Conservation (phyloP, 2,113 vertebrate species). For the Puffinus mauretanicus region DNA sequence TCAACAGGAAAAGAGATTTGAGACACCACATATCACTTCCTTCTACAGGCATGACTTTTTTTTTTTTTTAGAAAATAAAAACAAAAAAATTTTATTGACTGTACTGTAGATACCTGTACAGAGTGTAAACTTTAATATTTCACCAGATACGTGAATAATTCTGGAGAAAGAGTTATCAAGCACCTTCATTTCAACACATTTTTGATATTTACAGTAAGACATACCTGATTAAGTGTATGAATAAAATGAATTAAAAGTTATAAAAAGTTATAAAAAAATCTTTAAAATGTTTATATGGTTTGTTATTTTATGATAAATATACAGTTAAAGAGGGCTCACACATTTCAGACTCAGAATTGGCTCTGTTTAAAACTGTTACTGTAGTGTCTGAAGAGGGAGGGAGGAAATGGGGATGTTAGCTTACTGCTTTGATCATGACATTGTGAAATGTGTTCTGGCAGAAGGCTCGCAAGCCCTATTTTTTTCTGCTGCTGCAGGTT, state of each 20-base stretch:
- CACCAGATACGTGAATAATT: constrained; percentile 60
- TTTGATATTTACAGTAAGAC: constrained; percentile 62
- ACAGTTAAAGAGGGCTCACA: constrained; percentile 18
- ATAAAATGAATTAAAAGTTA: constrained; percentile 59
- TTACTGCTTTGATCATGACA: neutral
- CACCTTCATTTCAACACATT: constrained; percentile 76
- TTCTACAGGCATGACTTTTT: neutral
- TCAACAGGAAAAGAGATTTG: neutral
- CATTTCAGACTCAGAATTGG: neutral
- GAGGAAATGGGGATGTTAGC: neutral
- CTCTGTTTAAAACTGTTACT: constrained; percentile 5
- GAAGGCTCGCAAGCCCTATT: neutral
- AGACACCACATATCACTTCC: neutral
- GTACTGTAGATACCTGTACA: constrained; percentile 63
- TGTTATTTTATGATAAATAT: constrained; percentile 70
- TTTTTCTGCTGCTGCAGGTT: neutral
- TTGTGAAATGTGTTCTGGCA: neutral
- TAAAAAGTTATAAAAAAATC: constrained; percentile 48
- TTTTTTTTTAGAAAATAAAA: constrained; percentile 61
- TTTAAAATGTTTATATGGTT: constrained; percentile 56
- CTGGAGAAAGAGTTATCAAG: constrained; percentile 71
- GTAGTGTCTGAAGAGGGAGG: neutral
- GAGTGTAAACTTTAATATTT: constrained; percentile 75
- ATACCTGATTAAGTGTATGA: constrained; percentile 55
- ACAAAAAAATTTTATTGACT: constrained; percentile 54